Percentiles rank a stretch among this genome's conserved stretches.
phyloP scores from a whole-genome alignment of 2,797 vertebrate genomes.

The Sternarchorhynchus goeldii region DNA sequence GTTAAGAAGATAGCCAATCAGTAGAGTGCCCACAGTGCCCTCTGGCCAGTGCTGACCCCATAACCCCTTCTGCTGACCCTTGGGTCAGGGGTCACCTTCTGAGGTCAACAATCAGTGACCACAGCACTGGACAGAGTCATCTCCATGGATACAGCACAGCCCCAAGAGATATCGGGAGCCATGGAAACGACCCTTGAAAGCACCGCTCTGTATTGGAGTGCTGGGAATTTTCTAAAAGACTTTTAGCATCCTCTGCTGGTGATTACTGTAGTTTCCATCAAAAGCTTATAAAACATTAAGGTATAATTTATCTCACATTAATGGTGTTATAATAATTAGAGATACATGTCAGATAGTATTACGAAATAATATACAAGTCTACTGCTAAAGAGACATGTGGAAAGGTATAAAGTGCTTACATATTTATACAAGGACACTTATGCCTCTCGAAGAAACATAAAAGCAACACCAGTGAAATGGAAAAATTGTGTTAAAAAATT shows the following conservation, averaged over 20 bases:
- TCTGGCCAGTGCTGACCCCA: slow-evolving; percentile 69
- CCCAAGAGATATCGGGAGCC: slow-evolving; percentile 46
- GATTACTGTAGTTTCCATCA: background rate
- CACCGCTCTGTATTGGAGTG: background rate
- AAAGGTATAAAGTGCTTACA: too few species aligned
- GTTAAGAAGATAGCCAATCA: slow-evolving; percentile 79
- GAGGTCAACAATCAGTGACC: slow-evolving; percentile 67
- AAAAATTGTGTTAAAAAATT: too few species aligned
- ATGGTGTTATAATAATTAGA: too few species aligned
- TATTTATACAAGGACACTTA: too few species aligned
- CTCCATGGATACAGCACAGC: slow-evolving; percentile 66
- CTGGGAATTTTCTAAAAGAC: slow-evolving; percentile 15
- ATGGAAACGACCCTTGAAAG: slow-evolving; percentile 48
- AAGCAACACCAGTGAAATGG: too few species aligned
- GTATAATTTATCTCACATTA: too few species aligned
- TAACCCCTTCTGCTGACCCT: slow-evolving; percentile 64
- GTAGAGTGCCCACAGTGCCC: slow-evolving; percentile 73
- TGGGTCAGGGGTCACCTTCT: slow-evolving; percentile 67
- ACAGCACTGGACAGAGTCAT: slow-evolving; percentile 62
- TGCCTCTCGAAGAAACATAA: too few species aligned
- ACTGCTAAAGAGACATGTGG: too few species aligned
- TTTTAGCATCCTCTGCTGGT: slow-evolving; percentile 50
- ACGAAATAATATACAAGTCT: too few species aligned
- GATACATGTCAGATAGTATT: too few species aligned
- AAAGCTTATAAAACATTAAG: too few species aligned